Conservation (phyloP, 2,797 vertebrate genomes). For the Caiman crocodilus region DNA sequence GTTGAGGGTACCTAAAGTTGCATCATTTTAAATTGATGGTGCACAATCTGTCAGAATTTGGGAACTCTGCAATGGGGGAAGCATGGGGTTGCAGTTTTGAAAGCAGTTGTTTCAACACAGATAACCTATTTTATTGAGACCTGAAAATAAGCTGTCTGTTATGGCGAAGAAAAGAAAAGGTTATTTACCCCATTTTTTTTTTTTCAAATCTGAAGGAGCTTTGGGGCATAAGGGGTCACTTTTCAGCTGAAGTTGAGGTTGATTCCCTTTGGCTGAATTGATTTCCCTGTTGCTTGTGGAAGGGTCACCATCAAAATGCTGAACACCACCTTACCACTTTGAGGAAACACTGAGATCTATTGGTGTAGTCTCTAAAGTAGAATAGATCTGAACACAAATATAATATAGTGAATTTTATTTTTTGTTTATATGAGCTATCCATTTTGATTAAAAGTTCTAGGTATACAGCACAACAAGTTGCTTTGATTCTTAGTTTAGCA, state of each 20-base stretch:
- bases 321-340: not conserved
- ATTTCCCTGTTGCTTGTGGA: not conserved
- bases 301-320: slow-evolving; percentile 17
- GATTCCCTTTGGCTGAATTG: not conserved
- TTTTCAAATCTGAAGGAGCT: not conserved
- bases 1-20: too few species aligned
- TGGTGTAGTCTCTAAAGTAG: slow-evolving; percentile 16
- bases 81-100: not conserved
- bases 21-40: too few species aligned
- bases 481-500: not conserved
- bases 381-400: not conserved
- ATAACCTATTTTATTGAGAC: not conserved
- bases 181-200: not conserved
- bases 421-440: not conserved
- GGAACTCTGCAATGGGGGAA: not conserved
- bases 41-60: too few species aligned
- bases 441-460: not conserved
- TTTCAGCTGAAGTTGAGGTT: not conserved
- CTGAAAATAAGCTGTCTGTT: not conserved
- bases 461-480: not conserved
- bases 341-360: not conserved
- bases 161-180: not conserved
- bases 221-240: not conserved
- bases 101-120: not conserved
- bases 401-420: not conserved